Evolutionary conservation across 1,140 invertebrate genomes (phyloP).

Genomic region (Drosophila kikkawai): DNA sequence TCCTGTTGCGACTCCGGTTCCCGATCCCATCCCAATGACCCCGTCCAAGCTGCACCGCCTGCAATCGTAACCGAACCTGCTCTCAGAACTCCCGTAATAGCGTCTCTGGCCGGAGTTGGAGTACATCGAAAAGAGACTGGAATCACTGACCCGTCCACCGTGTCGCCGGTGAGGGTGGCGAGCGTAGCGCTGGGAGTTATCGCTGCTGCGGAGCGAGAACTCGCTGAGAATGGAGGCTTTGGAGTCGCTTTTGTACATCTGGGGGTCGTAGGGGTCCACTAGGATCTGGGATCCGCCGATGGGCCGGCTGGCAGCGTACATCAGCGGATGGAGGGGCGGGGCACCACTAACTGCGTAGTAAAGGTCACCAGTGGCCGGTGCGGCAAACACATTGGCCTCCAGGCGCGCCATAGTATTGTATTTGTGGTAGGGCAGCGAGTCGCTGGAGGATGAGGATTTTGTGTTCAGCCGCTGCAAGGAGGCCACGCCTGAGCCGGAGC

Average conservation of each 20-base stretch:
- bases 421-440: conserved; percentile 79
- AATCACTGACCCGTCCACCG: conserved; percentile 64
- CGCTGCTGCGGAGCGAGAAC: conserved; percentile 79
- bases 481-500: conserved; percentile 12
- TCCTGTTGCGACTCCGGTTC: not conserved
- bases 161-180: conserved; percentile 60
- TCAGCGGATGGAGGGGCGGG: conserved; percentile 62
- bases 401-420: conserved; percentile 76
- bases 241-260: conserved; percentile 84
- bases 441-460: conserved; percentile 84
- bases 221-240: conserved; percentile 81
- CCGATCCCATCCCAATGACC: conserved; percentile 37
- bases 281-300: conserved; percentile 81
- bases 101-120: conserved; percentile 64
- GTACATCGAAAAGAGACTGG: conserved; percentile 69
- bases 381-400: conserved; percentile 65
- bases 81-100: conserved; percentile 83
- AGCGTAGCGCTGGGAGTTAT: conserved; percentile 75
- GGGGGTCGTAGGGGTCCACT: conserved; percentile 69
- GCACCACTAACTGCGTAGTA: conserved; percentile 65
- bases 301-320: conserved; percentile 77
- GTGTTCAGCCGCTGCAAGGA: conserved; percentile 75
- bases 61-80: conserved; percentile 80
- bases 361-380: conserved; percentile 53
- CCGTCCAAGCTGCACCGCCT: conserved; percentile 81